Conservation (phyloP, 2,113 vertebrate species). For the Microtus ochrogaster region DNA sequence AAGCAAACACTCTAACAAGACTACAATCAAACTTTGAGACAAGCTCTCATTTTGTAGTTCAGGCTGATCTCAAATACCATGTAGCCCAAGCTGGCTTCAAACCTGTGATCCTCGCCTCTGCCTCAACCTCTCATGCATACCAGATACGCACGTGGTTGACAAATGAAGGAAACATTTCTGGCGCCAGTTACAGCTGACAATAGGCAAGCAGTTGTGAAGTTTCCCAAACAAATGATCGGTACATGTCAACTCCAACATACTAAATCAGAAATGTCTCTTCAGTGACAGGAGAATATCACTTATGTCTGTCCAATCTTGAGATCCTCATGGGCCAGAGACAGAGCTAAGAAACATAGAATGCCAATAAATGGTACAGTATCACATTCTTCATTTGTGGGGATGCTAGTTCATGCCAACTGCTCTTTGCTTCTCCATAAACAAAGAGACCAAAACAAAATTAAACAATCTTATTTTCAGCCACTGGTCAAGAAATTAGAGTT, state of each 20-base stretch:
- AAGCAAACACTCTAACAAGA: neutral
- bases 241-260: neutral
- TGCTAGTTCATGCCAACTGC: neutral
- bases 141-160: neutral
- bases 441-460: neutral
- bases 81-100: neutral
- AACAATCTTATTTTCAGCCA: neutral
- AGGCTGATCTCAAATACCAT: neutral
- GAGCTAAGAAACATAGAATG: slow-evolving; percentile 16
- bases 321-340: neutral
- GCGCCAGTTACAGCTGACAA: neutral
- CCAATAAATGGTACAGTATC: neutral
- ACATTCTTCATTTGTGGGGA: slow-evolving; percentile 26
- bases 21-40: neutral
- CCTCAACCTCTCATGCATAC: neutral
- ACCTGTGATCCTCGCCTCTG: neutral
- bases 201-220: neutral
- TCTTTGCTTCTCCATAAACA: slow-evolving; percentile 39
- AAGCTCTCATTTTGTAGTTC: neutral
- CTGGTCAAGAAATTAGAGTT: slow-evolving; percentile 37
- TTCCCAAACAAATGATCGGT: slow-evolving; percentile 25
- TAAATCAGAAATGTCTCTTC: neutral
- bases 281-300: neutral
- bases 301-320: neutral
- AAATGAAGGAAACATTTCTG: neutral